phyloP scores from a whole-genome alignment of 2,888 invertebrate genomes.

The Blera fallax region DNA sequence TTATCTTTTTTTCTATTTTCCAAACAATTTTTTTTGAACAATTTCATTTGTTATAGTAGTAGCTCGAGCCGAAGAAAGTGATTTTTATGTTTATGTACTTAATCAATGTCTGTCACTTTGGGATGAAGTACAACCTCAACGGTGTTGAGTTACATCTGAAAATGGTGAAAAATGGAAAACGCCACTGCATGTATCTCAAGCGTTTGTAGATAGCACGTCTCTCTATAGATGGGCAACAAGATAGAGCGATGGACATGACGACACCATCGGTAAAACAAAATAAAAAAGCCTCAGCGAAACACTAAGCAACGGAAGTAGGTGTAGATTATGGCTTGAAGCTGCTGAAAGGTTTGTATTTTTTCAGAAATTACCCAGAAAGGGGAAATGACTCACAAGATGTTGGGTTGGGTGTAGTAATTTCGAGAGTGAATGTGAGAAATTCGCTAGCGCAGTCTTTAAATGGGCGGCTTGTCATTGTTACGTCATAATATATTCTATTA shows the following conservation, averaged over 20 bases:
- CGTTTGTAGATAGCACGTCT: constrained; percentile 7
- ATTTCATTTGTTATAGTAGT: constrained; percentile 38
- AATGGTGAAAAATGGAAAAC: constrained; percentile 48
- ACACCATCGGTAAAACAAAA: constrained; percentile 24
- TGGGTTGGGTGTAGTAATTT: background rate
- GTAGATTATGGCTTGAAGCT: constrained; percentile 59
- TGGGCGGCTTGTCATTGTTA: background rate
- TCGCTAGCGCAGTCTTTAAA: background rate
- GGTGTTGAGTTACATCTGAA: constrained; percentile 17
- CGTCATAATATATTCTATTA: constrained; percentile 13
- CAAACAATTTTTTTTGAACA: constrained; percentile 23
- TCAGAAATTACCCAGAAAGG: constrained; percentile 30
- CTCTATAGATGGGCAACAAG: constrained; percentile 53
- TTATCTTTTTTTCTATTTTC: constrained; percentile 16
- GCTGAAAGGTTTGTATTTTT: constrained; percentile 37
- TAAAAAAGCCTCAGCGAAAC: too few relatives aligned
- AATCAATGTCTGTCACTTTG: constrained; percentile 54
- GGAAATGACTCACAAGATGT: constrained; percentile 43
- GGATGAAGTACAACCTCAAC: constrained; percentile 29
- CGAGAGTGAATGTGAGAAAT: background rate
- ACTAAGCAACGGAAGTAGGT: constrained; percentile 65
- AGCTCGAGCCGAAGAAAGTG: constrained; percentile 40
- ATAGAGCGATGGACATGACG: constrained; percentile 67
- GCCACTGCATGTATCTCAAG: constrained; percentile 4
- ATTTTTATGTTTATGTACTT: constrained; percentile 31